Percentiles rank a stretch among this genome's conserved stretches.
Evolutionary conservation across 2,113 vertebrate genomes (phyloP).

Genomic region (Pterophyllum scalare): DNA sequence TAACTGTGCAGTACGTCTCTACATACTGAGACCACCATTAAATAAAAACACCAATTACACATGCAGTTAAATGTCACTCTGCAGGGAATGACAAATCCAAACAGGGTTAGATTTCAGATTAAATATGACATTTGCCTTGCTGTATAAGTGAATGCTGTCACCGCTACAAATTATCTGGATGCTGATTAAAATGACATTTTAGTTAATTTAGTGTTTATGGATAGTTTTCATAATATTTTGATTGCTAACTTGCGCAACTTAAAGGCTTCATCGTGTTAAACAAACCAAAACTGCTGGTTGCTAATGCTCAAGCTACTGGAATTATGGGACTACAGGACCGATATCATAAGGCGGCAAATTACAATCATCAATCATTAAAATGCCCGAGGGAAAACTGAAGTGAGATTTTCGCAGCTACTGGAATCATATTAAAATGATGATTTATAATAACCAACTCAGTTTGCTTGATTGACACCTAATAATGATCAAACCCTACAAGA

Average conservation of each 20-base stretch:
- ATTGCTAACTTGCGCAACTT: constrained; percentile 22
- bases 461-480: constrained; percentile 44
- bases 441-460: not conserved
- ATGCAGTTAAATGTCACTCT: not conserved
- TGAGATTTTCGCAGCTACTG: constrained; percentile 15
- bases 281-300: not conserved
- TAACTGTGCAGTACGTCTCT: not conserved
- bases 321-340: not conserved
- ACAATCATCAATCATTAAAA: constrained; percentile 20
- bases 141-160: not conserved
- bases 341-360: constrained; percentile 19
- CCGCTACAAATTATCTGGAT: constrained; percentile 9
- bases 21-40: not conserved
- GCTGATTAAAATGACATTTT: constrained; percentile 28
- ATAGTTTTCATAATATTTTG: not conserved
- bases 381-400: not conserved
- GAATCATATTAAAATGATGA: constrained; percentile 28
- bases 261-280: constrained; percentile 1
- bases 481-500: constrained; percentile 36
- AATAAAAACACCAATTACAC: not conserved
- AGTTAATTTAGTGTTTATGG: not conserved
- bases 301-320: constrained; percentile 3
- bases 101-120: constrained; percentile 27
- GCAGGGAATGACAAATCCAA: not conserved
- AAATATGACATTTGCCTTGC: not conserved